Evolutionary conservation across 2,888 invertebrate genomes (phyloP), one percentile per base, ranked within the genome.

Genomic region (Kryphioiulus occultus): DNA sequence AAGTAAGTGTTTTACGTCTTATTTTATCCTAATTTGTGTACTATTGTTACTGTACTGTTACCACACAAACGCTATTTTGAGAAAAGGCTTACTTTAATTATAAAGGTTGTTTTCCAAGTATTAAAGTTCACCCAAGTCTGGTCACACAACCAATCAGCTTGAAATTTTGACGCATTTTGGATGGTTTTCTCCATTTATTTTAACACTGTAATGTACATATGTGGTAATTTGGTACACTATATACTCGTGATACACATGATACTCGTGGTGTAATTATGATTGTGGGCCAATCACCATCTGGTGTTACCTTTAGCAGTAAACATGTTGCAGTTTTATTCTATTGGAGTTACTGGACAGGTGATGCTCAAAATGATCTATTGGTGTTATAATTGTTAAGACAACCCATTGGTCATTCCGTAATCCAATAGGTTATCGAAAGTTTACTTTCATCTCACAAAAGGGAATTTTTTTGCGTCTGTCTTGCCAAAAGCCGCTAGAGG

Each of bases 1-100:
- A 85, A 85, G 87, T 87, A 87, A 85, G 87, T 85, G 26, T 78
- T 22, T 78, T 78, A 12, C 78, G 1, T 15, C 22, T 19, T 39
- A 30, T 83, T 30, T 39, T 42, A 26, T 78, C 44, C 1, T 44
- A 1, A 12, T 39, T 5, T 5, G 3, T 39, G 3, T 39, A 39
- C 3, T 39, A 9, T 39, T 5, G 44, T 12, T 44, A 9, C 44
- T 44, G 9, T 44, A 44, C 44, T 15, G 15, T 9, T 44, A 35
- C 35, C 35, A 35, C 35, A 35, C 7, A 7, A 35, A 35, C 35
- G 3, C 35, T 35, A 35, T 7, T 35, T n/a, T n/a, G n/a, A n/a
- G n/a, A n/a, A n/a, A n/a, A n/a, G n/a, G n/a, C n/a, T n/a, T n/a
- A n/a, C n/a, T n/a, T n/a, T n/a, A n/a, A n/a, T n/a, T n/a, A n/a